Conservation (phyloP, 2,888 invertebrate species). For the Chrysomela aeneicollis region DNA sequence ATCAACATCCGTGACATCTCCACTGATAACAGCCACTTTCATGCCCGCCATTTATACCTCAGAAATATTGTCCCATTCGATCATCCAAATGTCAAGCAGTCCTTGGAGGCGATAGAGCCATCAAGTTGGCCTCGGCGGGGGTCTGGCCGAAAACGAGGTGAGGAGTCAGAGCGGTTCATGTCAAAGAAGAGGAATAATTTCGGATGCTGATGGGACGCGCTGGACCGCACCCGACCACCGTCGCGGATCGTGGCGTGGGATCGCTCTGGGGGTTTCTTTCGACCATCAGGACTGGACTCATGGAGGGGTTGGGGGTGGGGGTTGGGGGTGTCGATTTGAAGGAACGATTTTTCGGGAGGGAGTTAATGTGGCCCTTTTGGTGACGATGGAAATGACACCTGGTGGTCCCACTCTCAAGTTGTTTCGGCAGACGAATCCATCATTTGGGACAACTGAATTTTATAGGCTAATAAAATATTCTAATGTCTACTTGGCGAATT, state of each 20-base stretch:
- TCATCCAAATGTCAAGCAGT: background rate
- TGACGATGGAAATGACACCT: no score
- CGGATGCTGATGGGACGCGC: constrained; percentile 19
- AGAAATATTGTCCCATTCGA: background rate
- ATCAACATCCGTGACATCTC: no score
- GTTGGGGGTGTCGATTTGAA: no score
- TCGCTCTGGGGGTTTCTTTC: constrained; percentile 6
- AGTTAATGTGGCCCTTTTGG: no score
- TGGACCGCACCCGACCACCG: constrained; percentile 46
- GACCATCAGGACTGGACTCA: background rate
- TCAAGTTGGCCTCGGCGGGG: constrained; percentile 50
- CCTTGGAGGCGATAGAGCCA: constrained; percentile 53
- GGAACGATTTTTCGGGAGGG: no score
- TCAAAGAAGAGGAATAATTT: constrained; percentile 32
- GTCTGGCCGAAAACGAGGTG: constrained; percentile 55
- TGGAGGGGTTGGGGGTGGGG: background rate
- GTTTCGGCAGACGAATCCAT: no score
- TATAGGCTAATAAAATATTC: no score
- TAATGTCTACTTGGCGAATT: no score
- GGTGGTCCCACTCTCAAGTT: no score
- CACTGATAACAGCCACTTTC: no score
- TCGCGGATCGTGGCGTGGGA: constrained; percentile 29
- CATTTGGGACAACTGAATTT: no score
- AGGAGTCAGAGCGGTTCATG: constrained; percentile 49
- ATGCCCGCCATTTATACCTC: no score